Conservation (phyloP, 2,113 vertebrate species). For the Mastomys coucha region DNA sequence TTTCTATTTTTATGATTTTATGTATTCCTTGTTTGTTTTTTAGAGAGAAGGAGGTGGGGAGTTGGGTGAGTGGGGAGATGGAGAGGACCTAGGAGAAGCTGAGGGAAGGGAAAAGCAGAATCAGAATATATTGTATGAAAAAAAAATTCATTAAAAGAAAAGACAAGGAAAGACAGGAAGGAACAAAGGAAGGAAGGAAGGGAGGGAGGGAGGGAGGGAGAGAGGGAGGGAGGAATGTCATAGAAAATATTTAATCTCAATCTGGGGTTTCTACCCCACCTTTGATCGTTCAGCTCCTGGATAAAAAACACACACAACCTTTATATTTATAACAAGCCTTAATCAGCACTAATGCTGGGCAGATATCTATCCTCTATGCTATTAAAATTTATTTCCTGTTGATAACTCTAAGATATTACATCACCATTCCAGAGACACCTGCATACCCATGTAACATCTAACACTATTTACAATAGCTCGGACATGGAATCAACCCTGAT, state of each 20-base stretch:
- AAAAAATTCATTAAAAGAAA: background rate
- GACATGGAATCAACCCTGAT: rapidly evolving
- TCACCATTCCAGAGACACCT: background rate
- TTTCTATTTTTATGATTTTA: background rate
- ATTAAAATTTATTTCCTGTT: too few relatives aligned
- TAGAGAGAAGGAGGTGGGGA: background rate
- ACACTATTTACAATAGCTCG: background rate
- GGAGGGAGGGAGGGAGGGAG: too few relatives aligned
- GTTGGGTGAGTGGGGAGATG: background rate
- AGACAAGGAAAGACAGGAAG: background rate
- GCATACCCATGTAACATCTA: background rate
- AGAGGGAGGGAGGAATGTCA: too few relatives aligned
- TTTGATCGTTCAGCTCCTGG: too few relatives aligned
- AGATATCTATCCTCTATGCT: too few relatives aligned
- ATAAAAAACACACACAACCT: too few relatives aligned
- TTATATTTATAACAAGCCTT: too few relatives aligned
- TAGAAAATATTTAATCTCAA: too few relatives aligned
- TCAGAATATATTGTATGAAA: background rate
- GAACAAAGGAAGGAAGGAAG: too few relatives aligned
- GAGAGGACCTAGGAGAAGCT: background rate
- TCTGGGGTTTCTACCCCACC: too few relatives aligned
- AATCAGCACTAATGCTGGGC: too few relatives aligned
- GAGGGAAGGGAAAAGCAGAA: background rate
- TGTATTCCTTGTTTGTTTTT: background rate
- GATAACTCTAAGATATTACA: background rate